phyloP scores from a whole-genome alignment of 2,888 invertebrate species.

The Galerucella pusilla region DNA sequence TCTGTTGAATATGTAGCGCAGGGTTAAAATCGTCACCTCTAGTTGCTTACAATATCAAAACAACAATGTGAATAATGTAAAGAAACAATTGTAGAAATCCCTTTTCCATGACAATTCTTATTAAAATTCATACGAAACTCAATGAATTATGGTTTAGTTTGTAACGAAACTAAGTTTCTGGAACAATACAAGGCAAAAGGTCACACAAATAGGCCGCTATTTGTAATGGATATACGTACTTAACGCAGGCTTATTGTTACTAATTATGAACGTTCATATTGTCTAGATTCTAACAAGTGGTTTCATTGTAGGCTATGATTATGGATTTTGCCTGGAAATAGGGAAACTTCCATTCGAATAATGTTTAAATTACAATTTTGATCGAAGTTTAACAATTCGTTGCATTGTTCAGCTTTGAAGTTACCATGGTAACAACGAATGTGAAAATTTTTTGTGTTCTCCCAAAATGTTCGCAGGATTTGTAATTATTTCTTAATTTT shows the following conservation, averaged over 20 bases:
- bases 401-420: too few species aligned
- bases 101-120: background rate
- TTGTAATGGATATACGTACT: constrained; percentile 24
- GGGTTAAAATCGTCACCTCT: too few species aligned
- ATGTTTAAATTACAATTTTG: too few species aligned
- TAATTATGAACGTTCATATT: constrained; percentile 32
- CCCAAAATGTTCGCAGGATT: too few species aligned
- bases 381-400: too few species aligned
- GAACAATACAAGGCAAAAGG: constrained; percentile 15
- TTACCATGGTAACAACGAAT: too few species aligned
- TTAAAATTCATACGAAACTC: background rate
- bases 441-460: too few species aligned
- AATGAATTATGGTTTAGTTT: background rate
- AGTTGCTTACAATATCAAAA: too few species aligned
- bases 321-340: background rate
- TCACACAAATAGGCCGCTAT: constrained; percentile 15
- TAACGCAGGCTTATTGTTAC: constrained; percentile 23
- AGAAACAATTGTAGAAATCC: background rate
- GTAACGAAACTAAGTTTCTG: background rate
- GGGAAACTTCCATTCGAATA: too few species aligned
- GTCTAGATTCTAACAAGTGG: constrained; percentile 28
- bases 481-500: too few species aligned
- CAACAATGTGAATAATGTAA: too few species aligned
- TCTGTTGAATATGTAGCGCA: too few species aligned
- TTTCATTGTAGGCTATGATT: constrained; percentile 28